phyloP scores from a whole-genome alignment of 2,797 vertebrate genomes.

The Siniperca undulata region DNA sequence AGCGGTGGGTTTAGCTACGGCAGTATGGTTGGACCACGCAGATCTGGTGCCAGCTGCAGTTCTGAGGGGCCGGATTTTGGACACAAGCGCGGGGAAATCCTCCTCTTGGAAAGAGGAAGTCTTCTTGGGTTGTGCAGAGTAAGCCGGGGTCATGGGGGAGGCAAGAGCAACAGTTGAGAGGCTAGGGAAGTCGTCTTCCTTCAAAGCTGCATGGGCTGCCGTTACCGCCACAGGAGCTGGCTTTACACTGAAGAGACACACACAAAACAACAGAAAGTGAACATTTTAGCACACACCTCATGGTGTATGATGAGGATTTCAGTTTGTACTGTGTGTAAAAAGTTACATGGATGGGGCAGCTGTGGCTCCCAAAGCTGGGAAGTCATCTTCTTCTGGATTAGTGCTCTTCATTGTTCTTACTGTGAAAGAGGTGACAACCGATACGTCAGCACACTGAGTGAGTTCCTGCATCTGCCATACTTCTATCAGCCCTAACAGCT shows the following conservation, averaged over 20 bases:
- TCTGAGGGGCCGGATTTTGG: slow-evolving; percentile 86
- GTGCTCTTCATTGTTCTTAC: slow-evolving; percentile 82
- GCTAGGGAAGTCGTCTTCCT: slow-evolving; percentile 97
- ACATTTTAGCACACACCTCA: neutral
- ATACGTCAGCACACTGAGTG: neutral
- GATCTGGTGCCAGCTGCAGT: slow-evolving; percentile 84
- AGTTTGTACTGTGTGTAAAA: neutral
- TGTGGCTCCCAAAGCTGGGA: slow-evolving; percentile 84
- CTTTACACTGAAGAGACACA: slow-evolving; percentile 59
- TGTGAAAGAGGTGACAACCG: slow-evolving; percentile 41
- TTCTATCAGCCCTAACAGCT: neutral
- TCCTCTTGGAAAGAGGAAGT: slow-evolving; percentile 93
- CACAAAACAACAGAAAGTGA: neutral
- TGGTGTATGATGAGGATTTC: neutral
- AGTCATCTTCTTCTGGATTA: slow-evolving; percentile 85
- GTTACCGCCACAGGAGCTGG: slow-evolving; percentile 36
- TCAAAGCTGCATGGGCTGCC: slow-evolving; percentile 76
- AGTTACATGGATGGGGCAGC: slow-evolving; percentile 74
- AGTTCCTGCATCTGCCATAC: neutral
- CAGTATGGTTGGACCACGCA: slow-evolving; percentile 88
- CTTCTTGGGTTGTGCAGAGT: slow-evolving; percentile 84
- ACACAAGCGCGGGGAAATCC: slow-evolving; percentile 96
- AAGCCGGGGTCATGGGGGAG: slow-evolving; percentile 83
- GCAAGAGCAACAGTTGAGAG: slow-evolving; percentile 79
- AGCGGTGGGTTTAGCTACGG: slow-evolving; percentile 78